phyloP scores from a whole-genome alignment of 1,140 invertebrate genomes.

The Dufourea novaeangliae region DNA sequence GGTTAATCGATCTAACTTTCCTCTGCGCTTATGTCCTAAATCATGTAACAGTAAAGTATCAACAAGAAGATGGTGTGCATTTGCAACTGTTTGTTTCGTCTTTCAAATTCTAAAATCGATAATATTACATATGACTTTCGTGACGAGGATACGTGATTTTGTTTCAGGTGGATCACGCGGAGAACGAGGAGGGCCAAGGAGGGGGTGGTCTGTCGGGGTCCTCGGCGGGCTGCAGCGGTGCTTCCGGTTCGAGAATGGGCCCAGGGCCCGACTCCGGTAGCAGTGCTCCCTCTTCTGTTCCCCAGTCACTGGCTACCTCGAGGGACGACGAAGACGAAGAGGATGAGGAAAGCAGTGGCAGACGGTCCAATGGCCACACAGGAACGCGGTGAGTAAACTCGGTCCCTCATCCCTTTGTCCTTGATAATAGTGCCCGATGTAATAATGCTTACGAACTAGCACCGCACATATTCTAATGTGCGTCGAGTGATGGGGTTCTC shows the following conservation, averaged over 20 bases:
- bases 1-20: too few species aligned
- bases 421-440: not conserved
- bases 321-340: conserved; percentile 80
- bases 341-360: conserved; percentile 78
- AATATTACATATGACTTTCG: too few species aligned
- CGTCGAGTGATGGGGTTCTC: not conserved
- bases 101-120: too few species aligned
- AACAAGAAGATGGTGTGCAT: too few species aligned
- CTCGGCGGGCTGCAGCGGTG: conserved; percentile 68
- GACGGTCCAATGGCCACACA: conserved; percentile 74
- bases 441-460: not conserved
- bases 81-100: too few species aligned
- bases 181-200: conserved; percentile 79
- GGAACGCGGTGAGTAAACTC: conserved; percentile 72
- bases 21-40: too few species aligned
- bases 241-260: conserved; percentile 79
- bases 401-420: not conserved
- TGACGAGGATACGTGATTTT: not conserved
- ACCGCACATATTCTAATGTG: not conserved
- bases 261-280: conserved; percentile 79
- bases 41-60: too few species aligned
- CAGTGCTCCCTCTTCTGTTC: conserved; percentile 78
- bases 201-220: conserved; percentile 74
- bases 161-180: conserved; percentile 78
- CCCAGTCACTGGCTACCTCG: conserved; percentile 78